Base-by-base conservation (phyloP, 2,113 vertebrate species). In the Stictonetta naevosa region DNA sequence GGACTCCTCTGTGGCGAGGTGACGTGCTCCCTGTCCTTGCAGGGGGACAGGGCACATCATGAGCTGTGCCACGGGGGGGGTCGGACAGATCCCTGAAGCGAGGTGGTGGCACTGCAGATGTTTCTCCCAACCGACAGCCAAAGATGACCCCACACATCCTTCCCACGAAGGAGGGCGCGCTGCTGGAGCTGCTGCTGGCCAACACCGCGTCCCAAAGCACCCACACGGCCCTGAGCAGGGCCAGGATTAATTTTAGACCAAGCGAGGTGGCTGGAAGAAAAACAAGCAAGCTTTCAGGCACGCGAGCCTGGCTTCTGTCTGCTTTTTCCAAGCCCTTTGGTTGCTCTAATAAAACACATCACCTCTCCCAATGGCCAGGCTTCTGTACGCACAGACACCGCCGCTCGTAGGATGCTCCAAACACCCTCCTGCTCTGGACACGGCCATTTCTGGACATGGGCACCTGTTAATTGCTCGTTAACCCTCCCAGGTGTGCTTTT, bases 1-100 rank as follows among this genome's bases (percentile, higher is more conserved):
- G 92, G 95, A 95, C 86, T 97, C 93, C 93, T 94, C 86, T 68
- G 92, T 95, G 94, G 72, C 96, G 95, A 94, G 90, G 88, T 92
- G 95, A 97, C 88, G n/a, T 92, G 94, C 90, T 95, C 96, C 93
- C 90, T 93, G 90, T 94, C 92, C 88, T 93, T 50, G 1, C 90
- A 18, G 52, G 69, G 92, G 83, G 68, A 88, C 83, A 34, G 56
- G 73, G 68, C 85, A 93, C 76, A 90, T 66, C 52, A 68, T 2
- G 7, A 93, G 53, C 44, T 81, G 42, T 29, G 55, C 28, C 2
- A 1, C 56, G 13, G 83, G 46, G 50, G 23, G 63, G 25, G 50
- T 20, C 40, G 91, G 87, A 63, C 75, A 77, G 90, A 80, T 42
- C 90, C 90, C 17, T 79, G 23, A 78, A 34, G 13, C 6, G 2